phyloP scores from a whole-genome alignment of 2,113 vertebrate genomes.

The Atherinomorus stipes region DNA sequence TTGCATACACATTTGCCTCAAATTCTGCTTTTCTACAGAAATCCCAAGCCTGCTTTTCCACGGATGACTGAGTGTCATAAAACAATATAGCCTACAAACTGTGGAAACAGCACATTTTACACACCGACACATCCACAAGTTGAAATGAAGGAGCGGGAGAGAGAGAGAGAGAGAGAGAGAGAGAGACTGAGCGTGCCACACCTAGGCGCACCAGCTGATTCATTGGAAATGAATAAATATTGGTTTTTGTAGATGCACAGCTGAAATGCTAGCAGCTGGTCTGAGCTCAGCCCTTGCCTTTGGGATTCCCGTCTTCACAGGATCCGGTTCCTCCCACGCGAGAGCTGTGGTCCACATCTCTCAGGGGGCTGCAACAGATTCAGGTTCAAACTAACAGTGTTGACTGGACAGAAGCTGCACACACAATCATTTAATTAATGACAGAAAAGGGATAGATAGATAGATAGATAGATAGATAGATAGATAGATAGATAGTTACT shows the following conservation, averaged over 20 bases:
- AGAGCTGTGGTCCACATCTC: constrained; percentile 35
- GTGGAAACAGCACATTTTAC: constrained; percentile 18
- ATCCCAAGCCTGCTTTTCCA: constrained; percentile 1
- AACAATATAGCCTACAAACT: constrained; percentile 1
- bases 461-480: constrained; percentile 35
- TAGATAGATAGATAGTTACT: constrained; percentile 24
- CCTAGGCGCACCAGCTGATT: constrained; percentile 58
- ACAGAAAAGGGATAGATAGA: constrained; percentile 19
- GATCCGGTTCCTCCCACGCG: constrained; percentile 21
- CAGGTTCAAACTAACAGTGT: constrained; percentile 24
- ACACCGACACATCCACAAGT: neutral
- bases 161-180: neutral
- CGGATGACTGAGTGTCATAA: neutral
- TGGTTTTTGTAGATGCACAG: constrained; percentile 34
- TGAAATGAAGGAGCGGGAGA: too few relatives aligned
- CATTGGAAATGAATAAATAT: constrained; percentile 16
- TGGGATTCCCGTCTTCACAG: neutral
- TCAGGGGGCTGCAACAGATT: constrained; percentile 61
- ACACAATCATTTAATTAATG: constrained; percentile 25
- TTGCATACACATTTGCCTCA: constrained; percentile 40
- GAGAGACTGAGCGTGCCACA: constrained; percentile 35
- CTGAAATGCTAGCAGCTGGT: constrained; percentile 59
- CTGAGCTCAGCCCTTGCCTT: constrained; percentile 21
- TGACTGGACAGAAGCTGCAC: constrained; percentile 46
- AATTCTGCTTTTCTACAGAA: neutral